Evolutionary conservation across 2,113 vertebrate species (phyloP).

Genomic region (Rhinogobius similis): DNA sequence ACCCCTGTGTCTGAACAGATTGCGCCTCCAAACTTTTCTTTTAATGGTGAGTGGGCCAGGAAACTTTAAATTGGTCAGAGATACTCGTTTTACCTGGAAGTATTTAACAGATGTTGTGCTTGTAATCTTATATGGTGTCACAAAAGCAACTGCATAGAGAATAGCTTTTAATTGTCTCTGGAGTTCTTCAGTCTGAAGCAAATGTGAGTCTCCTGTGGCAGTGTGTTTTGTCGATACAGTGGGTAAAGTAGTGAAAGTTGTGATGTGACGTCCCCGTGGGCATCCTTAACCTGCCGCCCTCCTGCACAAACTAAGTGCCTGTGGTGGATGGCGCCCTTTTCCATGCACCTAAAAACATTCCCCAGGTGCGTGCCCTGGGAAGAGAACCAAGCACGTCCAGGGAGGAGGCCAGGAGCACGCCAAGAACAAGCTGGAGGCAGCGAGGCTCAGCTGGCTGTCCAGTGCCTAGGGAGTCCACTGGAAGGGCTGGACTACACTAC

Average conservation of each 20-base stretch:
- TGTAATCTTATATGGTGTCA: slow-evolving; percentile 11
- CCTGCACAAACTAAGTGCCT: slow-evolving; percentile 29
- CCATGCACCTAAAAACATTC: slow-evolving; percentile 37
- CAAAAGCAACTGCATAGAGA: slow-evolving; percentile 25
- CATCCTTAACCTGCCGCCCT: slow-evolving; percentile 21
- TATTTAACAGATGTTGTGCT: slow-evolving; percentile 47
- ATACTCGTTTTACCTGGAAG: slow-evolving; percentile 33
- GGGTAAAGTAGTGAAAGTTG: slow-evolving; percentile 3
- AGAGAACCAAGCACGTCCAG: slow-evolving; percentile 28
- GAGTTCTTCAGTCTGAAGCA: background rate
- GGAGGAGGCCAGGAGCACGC: slow-evolving; percentile 31
- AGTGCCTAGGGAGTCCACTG: slow-evolving; percentile 10
- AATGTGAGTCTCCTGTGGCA: slow-evolving; percentile 19
- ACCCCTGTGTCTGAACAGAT: slow-evolving; percentile 27
- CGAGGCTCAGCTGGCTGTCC: slow-evolving; percentile 30
- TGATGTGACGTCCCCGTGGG: slow-evolving; percentile 24
- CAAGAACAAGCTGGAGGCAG: slow-evolving; percentile 36
- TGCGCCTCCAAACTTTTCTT: slow-evolving; percentile 24
- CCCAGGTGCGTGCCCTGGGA: slow-evolving; percentile 13
- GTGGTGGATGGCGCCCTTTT: slow-evolving; percentile 19
- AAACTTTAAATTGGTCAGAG: slow-evolving; percentile 17
- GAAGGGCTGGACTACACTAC: slow-evolving; percentile 4
- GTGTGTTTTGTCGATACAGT: slow-evolving; percentile 29
- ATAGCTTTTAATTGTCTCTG: slow-evolving; percentile 22
- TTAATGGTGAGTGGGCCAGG: slow-evolving; percentile 35